Conservation (phyloP, 2,888 invertebrate species). For the Netelia fuscicornis region DNA sequence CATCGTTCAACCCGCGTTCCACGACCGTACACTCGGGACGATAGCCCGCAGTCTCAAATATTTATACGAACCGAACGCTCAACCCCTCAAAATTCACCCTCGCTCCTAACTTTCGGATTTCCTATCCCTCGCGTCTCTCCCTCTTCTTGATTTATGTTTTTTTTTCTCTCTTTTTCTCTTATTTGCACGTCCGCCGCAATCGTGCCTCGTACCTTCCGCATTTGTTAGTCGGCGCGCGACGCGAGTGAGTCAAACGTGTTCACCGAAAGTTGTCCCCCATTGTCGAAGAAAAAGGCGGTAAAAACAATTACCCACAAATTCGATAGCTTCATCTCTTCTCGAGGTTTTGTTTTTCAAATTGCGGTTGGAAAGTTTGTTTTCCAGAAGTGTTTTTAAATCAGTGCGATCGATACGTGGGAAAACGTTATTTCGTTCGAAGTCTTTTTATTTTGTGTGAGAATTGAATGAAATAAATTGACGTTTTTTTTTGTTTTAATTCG, state of each 20-base stretch:
- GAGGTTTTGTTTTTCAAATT: neutral
- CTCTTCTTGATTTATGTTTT: constrained; percentile 9
- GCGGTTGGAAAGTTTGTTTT: neutral
- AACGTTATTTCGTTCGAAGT: too few species aligned
- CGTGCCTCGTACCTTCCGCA: constrained; percentile 44
- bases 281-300: constrained; percentile 1
- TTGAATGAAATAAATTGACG: too few species aligned
- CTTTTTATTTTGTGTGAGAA: too few species aligned
- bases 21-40: constrained; percentile 62
- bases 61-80: constrained; percentile 71
- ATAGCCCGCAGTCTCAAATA: constrained; percentile 74
- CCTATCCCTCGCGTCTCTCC: neutral
- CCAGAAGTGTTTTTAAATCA: neutral
- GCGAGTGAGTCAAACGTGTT: constrained; percentile 40
- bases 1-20: constrained; percentile 49
- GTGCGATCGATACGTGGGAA: too few species aligned
- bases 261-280: neutral
- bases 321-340: neutral
- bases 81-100: neutral
- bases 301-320: neutral
- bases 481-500: too few species aligned
- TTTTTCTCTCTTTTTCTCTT: constrained; percentile 10
- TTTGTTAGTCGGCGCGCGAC: constrained; percentile 45
- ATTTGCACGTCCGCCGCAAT: constrained; percentile 3
- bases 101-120: too few species aligned